phyloP scores from a whole-genome alignment of 2,888 invertebrate genomes.

The Lottia gigantea region DNA sequence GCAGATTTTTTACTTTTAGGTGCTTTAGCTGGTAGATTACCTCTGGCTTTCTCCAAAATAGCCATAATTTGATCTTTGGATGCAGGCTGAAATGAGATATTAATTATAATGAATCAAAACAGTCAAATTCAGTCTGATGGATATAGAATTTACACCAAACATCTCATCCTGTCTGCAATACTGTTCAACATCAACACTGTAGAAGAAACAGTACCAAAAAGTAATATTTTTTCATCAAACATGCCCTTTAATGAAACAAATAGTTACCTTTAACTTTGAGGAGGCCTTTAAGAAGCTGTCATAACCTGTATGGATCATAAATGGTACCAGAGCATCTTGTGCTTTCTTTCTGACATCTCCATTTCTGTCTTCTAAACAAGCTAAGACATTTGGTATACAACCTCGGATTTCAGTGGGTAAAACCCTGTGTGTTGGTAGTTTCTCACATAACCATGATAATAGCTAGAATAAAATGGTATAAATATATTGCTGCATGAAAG shows the following conservation, averaged over 20 bases:
- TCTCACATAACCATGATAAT: constrained; percentile 86
- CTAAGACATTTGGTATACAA: constrained; percentile 82
- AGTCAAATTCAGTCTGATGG: no score
- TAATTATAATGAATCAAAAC: no score
- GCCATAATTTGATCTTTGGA: constrained; percentile 76
- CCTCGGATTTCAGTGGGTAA: constrained; percentile 79
- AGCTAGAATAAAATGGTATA: constrained; percentile 70
- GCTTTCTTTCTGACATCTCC: constrained; percentile 91
- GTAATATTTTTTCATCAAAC: no score
- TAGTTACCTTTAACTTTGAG: constrained; percentile 80
- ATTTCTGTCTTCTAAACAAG: constrained; percentile 89
- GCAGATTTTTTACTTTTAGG: constrained; percentile 45
- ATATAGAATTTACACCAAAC: no score
- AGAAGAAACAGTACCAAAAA: no score
- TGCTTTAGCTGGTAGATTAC: constrained; percentile 82
- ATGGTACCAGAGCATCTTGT: constrained; percentile 87
- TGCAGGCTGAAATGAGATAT: constrained; percentile 61
- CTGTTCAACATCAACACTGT: no score
- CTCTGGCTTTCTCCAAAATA: constrained; percentile 85
- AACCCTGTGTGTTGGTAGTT: constrained; percentile 74
- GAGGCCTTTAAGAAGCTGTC: constrained; percentile 81
- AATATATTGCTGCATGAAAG: no score
- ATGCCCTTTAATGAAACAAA: no score
- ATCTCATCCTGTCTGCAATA: no score
- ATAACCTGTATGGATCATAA: constrained; percentile 92